Base-by-base conservation (phyloP, 2,797 vertebrate species). In the Acanthopagrus latus region DNA sequence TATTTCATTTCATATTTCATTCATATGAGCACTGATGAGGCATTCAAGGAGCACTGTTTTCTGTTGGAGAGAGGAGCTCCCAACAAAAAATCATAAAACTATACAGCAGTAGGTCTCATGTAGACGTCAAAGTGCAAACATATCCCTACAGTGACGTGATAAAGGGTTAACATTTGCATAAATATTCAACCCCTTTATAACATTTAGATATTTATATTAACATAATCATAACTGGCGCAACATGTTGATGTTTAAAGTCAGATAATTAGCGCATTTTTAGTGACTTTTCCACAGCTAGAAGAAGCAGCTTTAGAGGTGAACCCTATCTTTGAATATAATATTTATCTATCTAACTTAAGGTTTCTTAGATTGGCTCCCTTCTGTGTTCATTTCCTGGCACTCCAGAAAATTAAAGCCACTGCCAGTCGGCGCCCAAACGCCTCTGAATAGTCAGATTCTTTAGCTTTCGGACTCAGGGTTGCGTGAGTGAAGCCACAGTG, bases 391-490 rank as follows among this genome's bases (percentile, higher is more conserved):
- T 62, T 60, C 50, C 13, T n/a, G 58, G 74, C 71, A 54, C 38
- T 68, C n/a, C 25, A 43, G 57, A 62, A 74, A 78, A 81, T 78
- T 8, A 58, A 68, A 64, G 46, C 69, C 21, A 12, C 56, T 56
- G 70, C 43, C 64, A 56, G 70, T 23, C 25, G 27, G 18, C 17
- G 44, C 62, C 14, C 18, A 23, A 48, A 48, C 7, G 43, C 43
- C 33, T 76, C n/a, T n/a, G 18, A 58, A 71, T 52, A 62, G 67
- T 67, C 25, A 27, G 8, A 68, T 58, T 68, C 41, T 69, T 59
- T 68, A 54, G 16, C 23, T 54, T 60, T 57, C 52, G 56, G 38
- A 48, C 62, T 52, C 58, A 60, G 59, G 52, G n/a, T 70, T 69
- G 64, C 43, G 55, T 67, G 55, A 55, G 62, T 75, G 55, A 71